Evolutionary conservation across 1,140 invertebrate genomes (phyloP), one percentile per base, ranked within the genome.

Genomic region (Micrasema minimum): DNA sequence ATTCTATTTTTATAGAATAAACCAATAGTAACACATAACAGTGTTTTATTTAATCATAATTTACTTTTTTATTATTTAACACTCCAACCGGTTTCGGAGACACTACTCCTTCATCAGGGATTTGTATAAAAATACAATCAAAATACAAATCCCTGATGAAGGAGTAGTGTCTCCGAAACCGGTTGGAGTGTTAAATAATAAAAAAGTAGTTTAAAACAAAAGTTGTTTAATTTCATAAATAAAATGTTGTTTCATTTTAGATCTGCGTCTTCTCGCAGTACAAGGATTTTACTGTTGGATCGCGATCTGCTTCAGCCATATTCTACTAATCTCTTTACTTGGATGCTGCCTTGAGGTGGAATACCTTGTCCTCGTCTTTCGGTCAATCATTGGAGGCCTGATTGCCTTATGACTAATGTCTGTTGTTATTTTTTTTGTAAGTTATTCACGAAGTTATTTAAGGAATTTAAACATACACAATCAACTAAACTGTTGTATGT

Each of bases 191-290:
- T n/a, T n/a, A n/a, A n/a, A n/a, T n/a, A n/a, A n/a, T n/a, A n/a
- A n/a, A n/a, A n/a, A n/a, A n/a, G n/a, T n/a, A n/a, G n/a, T n/a
- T n/a, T n/a, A n/a, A n/a, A n/a, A n/a, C n/a, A n/a, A n/a, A n/a
- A n/a, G n/a, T n/a, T n/a, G n/a, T n/a, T n/a, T n/a, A n/a, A n/a
- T n/a, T n/a, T n/a, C n/a, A n/a, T n/a, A n/a, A n/a, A 31, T 31
- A 23, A 53, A 10, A 11, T 41, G 31, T 12, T 81, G 79, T 79
- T 82, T 78, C 75, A 77, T 77, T 90, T 90, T 75, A 96, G 94
- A 93, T 95, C 76, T 92, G 92, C 77, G 92, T 95, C 72, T 95
- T 95, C 83, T 94, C 93, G 62, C 92, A 96, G 81, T 94, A 95
- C 82, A 94, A 95, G 87, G 92, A 95, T 87, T 94, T 95, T 81